Evolutionary conservation across 1,140 invertebrate genomes (phyloP).

Genomic region (Mamestra configurata): DNA sequence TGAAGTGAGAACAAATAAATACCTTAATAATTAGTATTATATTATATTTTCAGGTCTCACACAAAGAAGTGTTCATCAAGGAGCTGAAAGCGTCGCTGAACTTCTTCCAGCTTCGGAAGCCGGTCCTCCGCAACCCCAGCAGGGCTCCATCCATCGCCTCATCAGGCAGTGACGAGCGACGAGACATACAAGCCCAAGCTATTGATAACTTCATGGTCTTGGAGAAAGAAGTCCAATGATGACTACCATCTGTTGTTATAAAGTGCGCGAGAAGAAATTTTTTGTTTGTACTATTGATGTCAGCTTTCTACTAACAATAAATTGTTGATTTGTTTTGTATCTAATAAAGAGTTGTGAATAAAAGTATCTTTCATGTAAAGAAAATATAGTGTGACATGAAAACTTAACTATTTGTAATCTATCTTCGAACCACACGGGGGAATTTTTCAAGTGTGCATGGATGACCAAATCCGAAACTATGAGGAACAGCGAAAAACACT

Average conservation of each 20-base stretch:
- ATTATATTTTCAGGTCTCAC: conserved; percentile 72
- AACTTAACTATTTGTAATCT: too few relatives aligned
- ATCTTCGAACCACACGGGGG: too few relatives aligned
- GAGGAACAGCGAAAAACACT: too few relatives aligned
- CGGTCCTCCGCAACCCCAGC: conserved; percentile 80
- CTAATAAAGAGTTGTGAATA: too few relatives aligned
- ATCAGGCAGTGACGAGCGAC: conserved; percentile 34
- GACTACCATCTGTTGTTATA: not conserved
- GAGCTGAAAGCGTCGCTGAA: conserved; percentile 80
- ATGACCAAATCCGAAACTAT: too few relatives aligned
- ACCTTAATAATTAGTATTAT: too few relatives aligned
- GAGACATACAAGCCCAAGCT: conserved; percentile 56
- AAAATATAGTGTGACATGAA: too few relatives aligned
- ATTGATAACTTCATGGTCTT: conserved; percentile 78
- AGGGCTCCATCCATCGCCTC: conserved; percentile 72
- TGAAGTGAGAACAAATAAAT: too few relatives aligned
- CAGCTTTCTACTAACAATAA: conserved; percentile 5
- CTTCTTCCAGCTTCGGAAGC: conserved; percentile 81
- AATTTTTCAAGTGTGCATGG: too few relatives aligned
- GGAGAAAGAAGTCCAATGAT: conserved; percentile 70
- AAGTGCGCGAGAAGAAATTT: not conserved
- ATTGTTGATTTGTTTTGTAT: not conserved
- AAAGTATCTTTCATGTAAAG: too few relatives aligned
- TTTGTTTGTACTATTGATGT: not conserved
- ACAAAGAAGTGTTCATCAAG: conserved; percentile 81